phyloP scores from a whole-genome alignment of 2,797 vertebrate species.

The Xenopus petersii region DNA sequence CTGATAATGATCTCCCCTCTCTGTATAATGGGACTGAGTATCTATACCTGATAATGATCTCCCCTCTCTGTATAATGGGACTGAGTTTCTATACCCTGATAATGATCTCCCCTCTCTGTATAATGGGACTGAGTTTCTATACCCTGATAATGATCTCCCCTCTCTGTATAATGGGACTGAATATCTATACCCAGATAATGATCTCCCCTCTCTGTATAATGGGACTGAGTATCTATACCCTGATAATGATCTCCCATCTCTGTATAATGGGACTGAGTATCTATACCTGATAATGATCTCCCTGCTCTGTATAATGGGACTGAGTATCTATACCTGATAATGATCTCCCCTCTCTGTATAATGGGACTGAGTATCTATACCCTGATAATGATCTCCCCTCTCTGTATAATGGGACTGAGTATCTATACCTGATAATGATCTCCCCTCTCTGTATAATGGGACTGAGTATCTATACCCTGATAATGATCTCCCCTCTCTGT shows the following conservation, averaged over 20 bases:
- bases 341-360: not conserved
- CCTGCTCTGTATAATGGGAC: too few relatives aligned
- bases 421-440: not conserved
- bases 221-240: too few relatives aligned
- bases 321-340: too few relatives aligned
- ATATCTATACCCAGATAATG: too few relatives aligned
- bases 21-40: slow-evolving; percentile 5
- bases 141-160: too few relatives aligned
- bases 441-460: not conserved
- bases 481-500: not conserved
- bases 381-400: too few relatives aligned
- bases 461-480: slow-evolving; percentile 4
- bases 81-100: slow-evolving; percentile 6
- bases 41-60: not conserved
- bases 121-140: not conserved
- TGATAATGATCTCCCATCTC: too few relatives aligned
- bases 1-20: not conserved
- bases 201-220: too few relatives aligned
- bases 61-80: not conserved
- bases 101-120: slow-evolving; percentile 3
- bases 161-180: too few relatives aligned
- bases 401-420: too few relatives aligned
- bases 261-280: not conserved
- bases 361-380: too few relatives aligned
- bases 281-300: not conserved